These are phyloP conservation scores for Byasa hedistus DNA, from an alignment of 2,888 invertebrate genomes.

Conservation along the genomic window DNA sequence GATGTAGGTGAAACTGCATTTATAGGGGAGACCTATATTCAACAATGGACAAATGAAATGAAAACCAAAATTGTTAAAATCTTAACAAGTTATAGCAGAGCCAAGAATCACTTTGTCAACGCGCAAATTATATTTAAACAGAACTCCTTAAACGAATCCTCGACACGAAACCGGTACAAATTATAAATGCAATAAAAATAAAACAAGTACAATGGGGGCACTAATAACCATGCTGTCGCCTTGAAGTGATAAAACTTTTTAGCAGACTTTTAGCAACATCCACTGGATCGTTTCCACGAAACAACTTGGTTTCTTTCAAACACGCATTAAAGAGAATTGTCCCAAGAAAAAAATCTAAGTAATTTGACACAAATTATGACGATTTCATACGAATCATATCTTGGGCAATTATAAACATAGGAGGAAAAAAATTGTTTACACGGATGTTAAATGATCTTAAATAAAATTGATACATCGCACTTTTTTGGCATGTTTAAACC, in stretches of 20 bases:
- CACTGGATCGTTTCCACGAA: no score
- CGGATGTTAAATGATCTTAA: background rate
- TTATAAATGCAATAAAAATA: conserved; percentile 14
- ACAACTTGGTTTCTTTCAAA: no score
- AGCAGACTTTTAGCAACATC: background rate
- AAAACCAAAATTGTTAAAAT: no score
- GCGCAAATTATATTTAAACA: no score
- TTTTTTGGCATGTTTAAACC: no score
- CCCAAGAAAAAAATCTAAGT: background rate
- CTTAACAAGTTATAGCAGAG: no score
- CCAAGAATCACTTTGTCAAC: no score
- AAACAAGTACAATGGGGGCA: conserved; percentile 3
- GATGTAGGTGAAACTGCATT: no score
- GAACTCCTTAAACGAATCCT: background rate
- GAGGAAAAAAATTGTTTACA: background rate
- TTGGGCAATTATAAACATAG: background rate
- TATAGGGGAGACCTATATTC: no score
- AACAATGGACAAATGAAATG: no score
- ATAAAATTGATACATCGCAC: no score
- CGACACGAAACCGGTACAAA: conserved; percentile 3
- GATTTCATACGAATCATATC: background rate
- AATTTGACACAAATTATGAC: background rate
- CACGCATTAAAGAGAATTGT: no score
- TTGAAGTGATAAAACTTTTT: background rate
- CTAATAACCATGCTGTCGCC: conserved; percentile 4